Evolutionary conservation across 1,140 invertebrate genomes (phyloP), one percentile per base, ranked within the genome.

Genomic region (Diabrotica undecimpunctata): DNA sequence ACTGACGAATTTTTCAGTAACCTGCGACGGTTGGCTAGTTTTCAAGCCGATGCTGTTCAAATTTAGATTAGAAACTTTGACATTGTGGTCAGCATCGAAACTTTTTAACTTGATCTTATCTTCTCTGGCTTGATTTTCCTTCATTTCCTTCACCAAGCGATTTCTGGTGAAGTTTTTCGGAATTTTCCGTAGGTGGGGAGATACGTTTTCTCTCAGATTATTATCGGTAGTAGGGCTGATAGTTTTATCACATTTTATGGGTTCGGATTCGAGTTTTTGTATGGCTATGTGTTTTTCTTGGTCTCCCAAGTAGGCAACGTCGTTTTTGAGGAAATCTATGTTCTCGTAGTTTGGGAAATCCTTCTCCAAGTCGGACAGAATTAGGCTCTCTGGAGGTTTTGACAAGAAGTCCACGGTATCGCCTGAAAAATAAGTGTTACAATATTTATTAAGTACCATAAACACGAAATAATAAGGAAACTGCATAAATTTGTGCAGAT

Each of bases 111-210:
- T 46, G n/a, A 46, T 46, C n/a, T 46, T 46, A 8, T 46, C 41
- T 46, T 63, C 52, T 6, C 52, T n/a, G 10, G 37, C n/a, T 9
- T 11, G 12, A 35, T 55, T 64, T 59, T 61, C 68, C 35, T n/a
- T 55, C n/a, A 54, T 62, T 46, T 71, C 70, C 37, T 67, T 71
- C 7, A 64, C 64, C 25, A 74, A 69, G 5, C 74, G 70, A 64
- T 78, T 78, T 54, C 77, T 64, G 4, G 74, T 77, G 58, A 78
- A 77, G 65, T 77, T 77, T 62, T 77, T 77, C n/a, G 75, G 77
- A 10, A 75, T 74, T 51, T 72, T 73, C 35, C 74, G 62, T 57
- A 77, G 68, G 9, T 64, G 54, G 12, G 70, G 67, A 9, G 66
- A 70, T 38, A 74, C 67, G 46, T 67, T 68, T 8, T 66, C 65